These are phyloP conservation scores for Oxytorus armatus DNA, from an alignment of 2,888 invertebrate species.

Conservation along the genomic window DNA sequence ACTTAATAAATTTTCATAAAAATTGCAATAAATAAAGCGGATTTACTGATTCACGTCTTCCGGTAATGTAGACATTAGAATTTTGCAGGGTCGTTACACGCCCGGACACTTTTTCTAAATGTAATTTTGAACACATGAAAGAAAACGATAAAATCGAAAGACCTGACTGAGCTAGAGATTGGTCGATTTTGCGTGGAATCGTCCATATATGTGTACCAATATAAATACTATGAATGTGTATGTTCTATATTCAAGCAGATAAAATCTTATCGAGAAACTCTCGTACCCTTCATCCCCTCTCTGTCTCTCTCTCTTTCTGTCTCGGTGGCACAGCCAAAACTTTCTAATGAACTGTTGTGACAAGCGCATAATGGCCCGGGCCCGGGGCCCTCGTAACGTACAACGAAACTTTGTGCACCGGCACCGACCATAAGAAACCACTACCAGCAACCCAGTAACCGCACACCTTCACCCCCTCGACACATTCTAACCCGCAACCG, in stretches of 20 bases:
- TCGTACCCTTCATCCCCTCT: slow-evolving; percentile 12
- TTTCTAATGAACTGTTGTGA: slow-evolving; percentile 77
- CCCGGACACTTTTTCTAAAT: no score
- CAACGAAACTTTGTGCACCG: slow-evolving; percentile 61
- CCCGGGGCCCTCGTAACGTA: slow-evolving; percentile 52
- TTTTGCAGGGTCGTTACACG: no score
- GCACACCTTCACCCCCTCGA: slow-evolving; percentile 16
- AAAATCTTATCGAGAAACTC: slow-evolving; percentile 57
- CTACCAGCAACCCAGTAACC: slow-evolving; percentile 50
- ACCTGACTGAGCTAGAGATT: no score
- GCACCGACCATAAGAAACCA: slow-evolving; percentile 71
- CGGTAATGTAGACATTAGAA: no score
- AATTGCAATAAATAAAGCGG: no score
- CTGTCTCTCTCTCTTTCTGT: slow-evolving; percentile 18
- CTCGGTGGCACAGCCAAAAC: slow-evolving; percentile 45
- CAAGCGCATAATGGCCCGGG: slow-evolving; percentile 72
- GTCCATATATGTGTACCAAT: not conserved
- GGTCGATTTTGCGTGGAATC: not conserved
- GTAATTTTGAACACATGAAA: no score
- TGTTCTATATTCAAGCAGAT: slow-evolving; percentile 29
- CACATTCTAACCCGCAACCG: slow-evolving; percentile 6
- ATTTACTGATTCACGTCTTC: no score
- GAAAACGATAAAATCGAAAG: no score
- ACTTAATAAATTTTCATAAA: no score
- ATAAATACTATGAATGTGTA: not conserved